These are phyloP conservation scores for Caenorhabditis elegans DNA, from an alignment of 1,140 invertebrate species.

Conservation along the genomic window DNA sequence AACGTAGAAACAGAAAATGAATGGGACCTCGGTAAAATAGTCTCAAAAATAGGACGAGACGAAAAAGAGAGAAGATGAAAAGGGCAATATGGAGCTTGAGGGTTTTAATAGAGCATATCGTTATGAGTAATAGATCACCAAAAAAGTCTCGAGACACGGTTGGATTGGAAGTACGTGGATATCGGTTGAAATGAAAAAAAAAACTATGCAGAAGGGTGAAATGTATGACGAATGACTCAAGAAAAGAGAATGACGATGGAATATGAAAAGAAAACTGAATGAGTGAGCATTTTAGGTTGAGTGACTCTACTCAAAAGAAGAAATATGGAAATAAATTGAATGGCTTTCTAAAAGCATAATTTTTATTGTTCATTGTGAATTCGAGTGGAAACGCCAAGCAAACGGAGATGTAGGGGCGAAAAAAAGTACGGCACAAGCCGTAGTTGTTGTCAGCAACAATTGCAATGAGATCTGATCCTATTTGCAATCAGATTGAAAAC, in stretches of 20 bases:
- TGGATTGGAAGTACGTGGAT: neutral
- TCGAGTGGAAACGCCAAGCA: neutral
- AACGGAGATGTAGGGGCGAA: neutral
- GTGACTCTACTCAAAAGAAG: slow-evolving; percentile 17
- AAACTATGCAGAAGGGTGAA: neutral
- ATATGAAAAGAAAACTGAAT: neutral
- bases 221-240: slow-evolving; percentile 6
- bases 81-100: neutral
- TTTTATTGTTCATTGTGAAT: slow-evolving; percentile 25
- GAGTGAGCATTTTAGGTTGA: slow-evolving; percentile 25
- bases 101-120: neutral
- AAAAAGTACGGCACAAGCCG: neutral
- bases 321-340: slow-evolving; percentile 34
- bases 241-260: slow-evolving; percentile 13
- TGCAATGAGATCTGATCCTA: neutral
- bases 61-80: too few relatives aligned
- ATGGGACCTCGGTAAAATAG: neutral
- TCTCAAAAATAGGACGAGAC: neutral
- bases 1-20: slow-evolving; percentile 19
- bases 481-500: slow-evolving; percentile 21
- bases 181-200: neutral
- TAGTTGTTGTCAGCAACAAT: neutral
- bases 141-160: neutral
- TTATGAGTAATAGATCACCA: neutral
- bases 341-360: slow-evolving; percentile 26